Evolutionary conservation across 2,113 vertebrate species (phyloP), one percentile per base, ranked within the genome.

Genomic region (Aegotheles bennettii): DNA sequence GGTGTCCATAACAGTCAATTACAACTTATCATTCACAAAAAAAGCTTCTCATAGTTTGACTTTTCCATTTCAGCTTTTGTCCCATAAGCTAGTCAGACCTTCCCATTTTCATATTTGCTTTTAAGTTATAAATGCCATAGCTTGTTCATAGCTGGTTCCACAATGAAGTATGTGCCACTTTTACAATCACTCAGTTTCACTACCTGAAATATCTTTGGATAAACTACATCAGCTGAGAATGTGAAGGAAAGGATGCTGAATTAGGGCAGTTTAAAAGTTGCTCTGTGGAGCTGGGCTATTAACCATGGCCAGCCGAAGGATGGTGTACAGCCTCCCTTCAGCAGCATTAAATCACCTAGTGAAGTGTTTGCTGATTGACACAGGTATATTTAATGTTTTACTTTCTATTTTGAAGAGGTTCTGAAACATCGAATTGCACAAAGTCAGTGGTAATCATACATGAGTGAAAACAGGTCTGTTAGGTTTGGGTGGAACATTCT

Each of bases 391-490:
- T 67, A 50, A 56, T 38, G 38, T 50, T 73, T 77, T 45, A 24
- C 15, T 59, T 47, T 33, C 40, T 54, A 14, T 54, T 93, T 84
- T 48, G 24, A 40, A 53, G 35, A 54, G 35, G 45, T 71, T 87
- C 59, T n/a, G 59, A 82, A 77, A 47, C 24, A 60, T 18, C 29
- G 16, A 60, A 60, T 11, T 48, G 24, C 35, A 51, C 17, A 67
- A n/a, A 40, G 42, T 33, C 7, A 13, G 45, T 19, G 20, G 21
- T 35, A 73, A 17, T 56, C 16, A 77, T 9, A n/a, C 42, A 14
- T 31, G 25, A 65, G 13, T 14, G 18, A 40, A 65, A 77, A 54
- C 0, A 1, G 11, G 19, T 14, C 3, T 0, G 7, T 42, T 18
- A 67, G 31, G 12, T 36, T 36, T 73, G 70, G 23, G 59, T 54